A percentile compares a stretch with the other conserved stretches of the same genome.
Conservation (phyloP, 2,888 invertebrate genomes). For the Sinodicranocentrus sp. region DNA sequence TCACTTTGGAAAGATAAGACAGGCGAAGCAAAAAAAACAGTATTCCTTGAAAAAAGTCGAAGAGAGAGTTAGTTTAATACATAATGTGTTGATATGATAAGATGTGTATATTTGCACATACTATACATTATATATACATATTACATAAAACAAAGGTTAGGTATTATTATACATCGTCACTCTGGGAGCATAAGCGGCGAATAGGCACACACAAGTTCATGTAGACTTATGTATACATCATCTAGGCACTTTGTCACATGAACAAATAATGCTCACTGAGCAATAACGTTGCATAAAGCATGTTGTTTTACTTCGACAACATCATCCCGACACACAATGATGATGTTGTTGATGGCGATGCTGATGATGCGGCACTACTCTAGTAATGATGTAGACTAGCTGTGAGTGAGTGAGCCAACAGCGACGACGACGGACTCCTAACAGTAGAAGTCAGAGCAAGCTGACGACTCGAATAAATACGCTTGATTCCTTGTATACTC, state of each 20-base stretch:
- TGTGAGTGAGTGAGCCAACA: too few species aligned
- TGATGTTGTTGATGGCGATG: constrained; percentile 5
- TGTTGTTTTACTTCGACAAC: constrained; percentile 48
- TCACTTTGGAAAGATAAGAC: constrained; percentile 48
- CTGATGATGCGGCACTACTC: constrained; percentile 25
- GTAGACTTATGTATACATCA: constrained; percentile 43
- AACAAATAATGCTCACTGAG: constrained; percentile 49
- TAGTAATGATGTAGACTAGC: constrained; percentile 17
- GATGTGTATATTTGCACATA: neutral
- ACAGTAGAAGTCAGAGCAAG: neutral
- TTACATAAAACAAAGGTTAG: constrained; percentile 21
- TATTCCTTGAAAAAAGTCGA: constrained; percentile 8
- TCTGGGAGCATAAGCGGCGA: constrained; percentile 22
- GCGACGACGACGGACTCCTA: constrained; percentile 17
- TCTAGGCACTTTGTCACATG: constrained; percentile 59
- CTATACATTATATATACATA: neutral
- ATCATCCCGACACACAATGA: constrained; percentile 46
- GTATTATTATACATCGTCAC: neutral
- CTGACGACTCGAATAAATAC: neutral
- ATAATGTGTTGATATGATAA: neutral
- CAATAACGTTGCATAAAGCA: constrained; percentile 38
- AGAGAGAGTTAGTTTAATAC: constrained; percentile 1
- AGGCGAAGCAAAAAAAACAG: constrained; percentile 9
- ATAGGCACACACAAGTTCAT: constrained; percentile 37
- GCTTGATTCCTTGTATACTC: neutral